Evolutionary conservation across 2,888 invertebrate species (phyloP), one percentile per base, ranked within the genome.

Genomic region (Seira sanloemensis): DNA sequence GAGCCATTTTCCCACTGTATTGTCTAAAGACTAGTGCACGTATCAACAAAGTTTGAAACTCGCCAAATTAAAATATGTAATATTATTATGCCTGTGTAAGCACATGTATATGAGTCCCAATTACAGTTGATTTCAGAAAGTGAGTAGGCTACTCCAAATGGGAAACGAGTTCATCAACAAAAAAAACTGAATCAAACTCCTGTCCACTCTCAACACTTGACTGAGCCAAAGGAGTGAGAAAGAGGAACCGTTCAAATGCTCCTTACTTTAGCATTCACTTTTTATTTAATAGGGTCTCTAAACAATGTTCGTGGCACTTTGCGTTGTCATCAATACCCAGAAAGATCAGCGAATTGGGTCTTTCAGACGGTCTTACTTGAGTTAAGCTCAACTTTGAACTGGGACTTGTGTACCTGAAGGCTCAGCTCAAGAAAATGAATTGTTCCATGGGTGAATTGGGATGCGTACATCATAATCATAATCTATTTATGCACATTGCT

Each of bases 1-100:
- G 80, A 80, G 69, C 80, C 75, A 80, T 74, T 80, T 80, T 80
- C 80, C 75, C 75, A 75, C 27, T 62, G 69, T 75, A n/a, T 9
- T 62, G 12, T 50, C 2, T 50, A 18, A n/a, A n/a, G 16, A 12
- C 50, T 50, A 50, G 50, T 50, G 50, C 62, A 62, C n/a, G 37
- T 37, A 5, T 9, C 37, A 37, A 37, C 21, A 9, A 62, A 62
- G 21, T 50, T 23, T 21, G 23, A 62, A n/a, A 58, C 58, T 58
- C n/a, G n/a, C n/a, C n/a, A n/a, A 58, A 37, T 37, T 5, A 37
- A 37, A 37, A 37, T 12, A 37, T 37, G 5, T 74, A 62, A 27
- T 62, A 16, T 65, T 16, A 25, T 67, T 67, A 54, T 68, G 2
- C 67, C 12, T n/a, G n/a, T n/a, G n/a, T n/a, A n/a, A n/a, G n/a